Conservation (phyloP, 2,888 invertebrate species). For the Mesorhabditis belari region DNA sequence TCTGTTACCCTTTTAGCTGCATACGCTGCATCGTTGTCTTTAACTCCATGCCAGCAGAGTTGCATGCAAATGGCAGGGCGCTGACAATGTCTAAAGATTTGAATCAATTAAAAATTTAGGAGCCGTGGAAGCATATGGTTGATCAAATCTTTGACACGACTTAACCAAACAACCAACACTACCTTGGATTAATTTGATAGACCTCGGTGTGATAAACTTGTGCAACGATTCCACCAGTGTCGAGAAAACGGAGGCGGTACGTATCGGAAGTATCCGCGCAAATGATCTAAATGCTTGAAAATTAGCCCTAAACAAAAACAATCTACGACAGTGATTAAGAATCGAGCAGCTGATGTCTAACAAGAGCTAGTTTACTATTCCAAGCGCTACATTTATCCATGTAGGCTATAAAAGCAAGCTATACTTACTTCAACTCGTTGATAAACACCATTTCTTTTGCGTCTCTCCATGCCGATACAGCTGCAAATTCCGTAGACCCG, state of each 20-base stretch:
- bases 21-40: background rate
- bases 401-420: too few species aligned
- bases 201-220: background rate
- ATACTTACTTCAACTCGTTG: background rate
- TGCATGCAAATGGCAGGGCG: background rate
- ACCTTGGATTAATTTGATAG: background rate
- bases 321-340: too few species aligned
- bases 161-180: too few species aligned
- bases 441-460: background rate
- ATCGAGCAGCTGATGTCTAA: too few species aligned
- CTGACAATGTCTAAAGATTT: background rate
- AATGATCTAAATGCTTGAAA: background rate
- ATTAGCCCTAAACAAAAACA: too few species aligned
- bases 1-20: background rate
- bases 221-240: background rate
- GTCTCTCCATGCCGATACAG: background rate
- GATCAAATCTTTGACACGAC: too few species aligned
- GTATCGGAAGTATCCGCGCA: background rate
- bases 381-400: too few species aligned
- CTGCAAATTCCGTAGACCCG: background rate
- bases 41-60: background rate
- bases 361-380: too few species aligned
- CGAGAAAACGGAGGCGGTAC: background rate
- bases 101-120: background rate
- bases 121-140: background rate